Evolutionary conservation across 2,113 vertebrate genomes (phyloP), one percentile per base, ranked within the genome.

Genomic region (Hypocryptadius cinnamomeus): DNA sequence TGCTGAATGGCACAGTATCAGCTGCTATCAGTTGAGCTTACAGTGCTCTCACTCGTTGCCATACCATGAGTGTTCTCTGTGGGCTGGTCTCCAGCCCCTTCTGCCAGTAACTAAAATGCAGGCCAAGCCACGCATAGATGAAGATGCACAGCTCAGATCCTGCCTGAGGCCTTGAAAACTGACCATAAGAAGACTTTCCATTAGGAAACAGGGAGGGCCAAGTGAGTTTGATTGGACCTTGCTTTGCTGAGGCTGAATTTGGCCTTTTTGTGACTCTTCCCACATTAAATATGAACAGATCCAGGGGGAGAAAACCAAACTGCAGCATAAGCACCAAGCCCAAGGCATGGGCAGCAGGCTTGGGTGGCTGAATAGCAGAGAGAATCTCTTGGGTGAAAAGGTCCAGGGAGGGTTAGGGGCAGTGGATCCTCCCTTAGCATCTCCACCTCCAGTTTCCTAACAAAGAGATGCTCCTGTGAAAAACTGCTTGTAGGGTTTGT

Each of bases 41-140:
- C 4, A 11, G 30, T 3, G 2, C 37, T 74, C 30, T 60, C 21
- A 28, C 30, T 63, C 0, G 0, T 40, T 71, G 70, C 44, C 4
- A 1, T 53, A n/a, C 5, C 33, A 45, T 66, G 3, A 10, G 57
- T 66, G 44, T 68, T 72, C 65, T 81, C 65, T 0, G 0, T 40
- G 50, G 65, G 31, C 37, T 54, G 8, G 6, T 65, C n/a, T 63
- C 74, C 83, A 92, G 51, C 25, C 68, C 9, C 30, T 71, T 44
- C 63, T 72, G 19, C 45, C 37, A 54, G 6, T 22, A 86, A 47
- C n/a, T 60, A 30, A 73, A 89, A 61, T 44, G 11, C 42, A 50
- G 0, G 3, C 6, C 31, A 10, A 84, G 16, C 39, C 44, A 69
- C 48, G 33, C 0, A 4, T 33, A 47, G 53, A 47, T 83, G 68